A percentile compares a stretch with the other conserved stretches of the same genome.
phyloP scores from a whole-genome alignment of 2,888 invertebrate species.

The Seira ritae region DNA sequence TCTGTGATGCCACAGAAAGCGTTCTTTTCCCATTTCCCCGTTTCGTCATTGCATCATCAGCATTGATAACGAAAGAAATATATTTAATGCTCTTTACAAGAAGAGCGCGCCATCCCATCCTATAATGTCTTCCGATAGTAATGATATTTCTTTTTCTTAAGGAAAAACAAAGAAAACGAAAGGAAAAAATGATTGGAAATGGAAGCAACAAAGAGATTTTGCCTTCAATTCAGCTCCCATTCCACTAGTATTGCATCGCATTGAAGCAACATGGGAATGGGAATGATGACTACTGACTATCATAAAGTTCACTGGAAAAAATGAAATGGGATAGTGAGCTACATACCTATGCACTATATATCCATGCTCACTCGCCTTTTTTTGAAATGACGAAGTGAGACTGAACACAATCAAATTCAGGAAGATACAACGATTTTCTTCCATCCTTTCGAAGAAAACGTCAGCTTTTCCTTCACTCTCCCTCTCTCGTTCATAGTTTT shows the following conservation, averaged over 20 bases:
- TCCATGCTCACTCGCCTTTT: too few relatives aligned
- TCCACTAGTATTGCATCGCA: not conserved
- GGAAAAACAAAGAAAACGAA: conserved; percentile 26
- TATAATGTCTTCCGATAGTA: conserved; percentile 39
- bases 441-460: too few relatives aligned
- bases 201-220: conserved; percentile 19
- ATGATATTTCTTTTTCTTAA: not conserved
- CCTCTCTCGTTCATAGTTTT: too few relatives aligned
- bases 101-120: not conserved
- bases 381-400: not conserved
- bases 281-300: not conserved
- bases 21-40: not conserved
- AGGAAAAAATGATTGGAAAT: conserved; percentile 43
- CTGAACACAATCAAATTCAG: not conserved
- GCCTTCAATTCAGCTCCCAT: not conserved
- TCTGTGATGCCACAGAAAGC: conserved; percentile 26
- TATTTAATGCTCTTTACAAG: conserved; percentile 45
- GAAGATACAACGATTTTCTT: not conserved
- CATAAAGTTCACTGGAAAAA: not conserved
- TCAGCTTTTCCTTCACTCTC: too few relatives aligned
- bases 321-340: conserved; percentile 18
- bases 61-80: conserved; percentile 30
- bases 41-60: not conserved
- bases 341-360: too few relatives aligned
- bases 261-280: too few relatives aligned